Evolutionary conservation across 30 jellyfish, hydroid and myxozoan genomes (phyloP).

Genomic region (Aurelia aurita): DNA sequence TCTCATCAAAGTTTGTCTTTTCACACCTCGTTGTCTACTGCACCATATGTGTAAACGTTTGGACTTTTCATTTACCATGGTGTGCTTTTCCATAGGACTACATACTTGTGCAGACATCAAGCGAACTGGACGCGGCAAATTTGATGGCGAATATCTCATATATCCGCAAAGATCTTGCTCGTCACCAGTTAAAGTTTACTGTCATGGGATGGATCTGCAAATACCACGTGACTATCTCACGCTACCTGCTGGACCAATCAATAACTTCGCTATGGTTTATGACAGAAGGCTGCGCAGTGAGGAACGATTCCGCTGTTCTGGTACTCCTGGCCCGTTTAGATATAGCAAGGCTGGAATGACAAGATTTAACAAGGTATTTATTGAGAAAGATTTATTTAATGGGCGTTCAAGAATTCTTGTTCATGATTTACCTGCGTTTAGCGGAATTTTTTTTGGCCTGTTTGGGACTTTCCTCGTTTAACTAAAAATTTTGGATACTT

Average conservation of each 20-base stretch:
- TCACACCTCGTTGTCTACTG: too few relatives aligned
- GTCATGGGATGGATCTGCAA: slow-evolving; percentile 78
- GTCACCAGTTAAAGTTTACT: slow-evolving; percentile 77
- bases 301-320: slow-evolving; percentile 67
- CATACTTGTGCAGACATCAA: slow-evolving; percentile 74
- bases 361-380: slow-evolving; percentile 72
- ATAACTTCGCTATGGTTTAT: slow-evolving; percentile 77
- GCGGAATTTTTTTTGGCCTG: too few relatives aligned
- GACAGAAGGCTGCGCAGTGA: slow-evolving; percentile 71
- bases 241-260: slow-evolving; percentile 84
- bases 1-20: too few relatives aligned
- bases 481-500: too few relatives aligned
- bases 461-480: too few relatives aligned
- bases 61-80: too few relatives aligned
- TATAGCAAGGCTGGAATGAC: slow-evolving; percentile 90
- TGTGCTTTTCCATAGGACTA: slow-evolving; percentile 50
- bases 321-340: slow-evolving; percentile 49
- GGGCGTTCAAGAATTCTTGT: too few relatives aligned
- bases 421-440: too few relatives aligned
- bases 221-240: slow-evolving; percentile 84
- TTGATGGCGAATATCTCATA: slow-evolving; percentile 85
- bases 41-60: too few relatives aligned
- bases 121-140: slow-evolving; percentile 75
- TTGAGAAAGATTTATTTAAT: too few relatives aligned
- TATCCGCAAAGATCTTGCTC: slow-evolving; percentile 79